These are phyloP conservation scores for Cygnus buccinator DNA, from an alignment of 2,113 vertebrate species.

Conservation along the genomic window DNA sequence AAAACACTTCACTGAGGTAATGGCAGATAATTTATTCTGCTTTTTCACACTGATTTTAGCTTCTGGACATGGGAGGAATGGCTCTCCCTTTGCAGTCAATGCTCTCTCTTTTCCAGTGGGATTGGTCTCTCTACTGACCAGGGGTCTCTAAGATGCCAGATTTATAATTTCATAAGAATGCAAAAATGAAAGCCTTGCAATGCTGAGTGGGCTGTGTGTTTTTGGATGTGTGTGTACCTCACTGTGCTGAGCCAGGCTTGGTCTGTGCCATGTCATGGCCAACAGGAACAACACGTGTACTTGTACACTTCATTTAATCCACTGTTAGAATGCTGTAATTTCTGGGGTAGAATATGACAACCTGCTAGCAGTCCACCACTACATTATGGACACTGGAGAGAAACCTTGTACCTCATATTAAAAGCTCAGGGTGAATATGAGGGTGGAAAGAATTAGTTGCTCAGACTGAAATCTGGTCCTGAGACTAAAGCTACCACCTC, in stretches of 20 bases:
- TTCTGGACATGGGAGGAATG: conserved; percentile 12
- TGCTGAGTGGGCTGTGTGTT: neutral
- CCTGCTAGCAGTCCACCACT: neutral
- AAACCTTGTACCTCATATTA: neutral
- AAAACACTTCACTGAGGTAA: conserved; percentile 38
- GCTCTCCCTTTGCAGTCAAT: neutral
- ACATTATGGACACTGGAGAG: neutral
- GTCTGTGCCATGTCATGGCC: neutral
- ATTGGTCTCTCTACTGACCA: neutral
- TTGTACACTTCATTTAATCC: neutral
- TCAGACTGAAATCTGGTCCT: neutral
- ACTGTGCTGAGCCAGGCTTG: neutral
- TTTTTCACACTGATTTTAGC: conserved; percentile 19
- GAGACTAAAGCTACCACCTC: conserved; percentile 1
- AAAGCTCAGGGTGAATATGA: conserved; percentile 19
- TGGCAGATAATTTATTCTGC: conserved; percentile 38
- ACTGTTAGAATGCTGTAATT: neutral
- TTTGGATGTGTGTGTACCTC: neutral
- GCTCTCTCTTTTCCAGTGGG: neutral
- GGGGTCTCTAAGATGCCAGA: neutral
- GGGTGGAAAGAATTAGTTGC: conserved; percentile 4
- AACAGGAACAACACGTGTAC: neutral
- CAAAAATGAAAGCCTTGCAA: neutral
- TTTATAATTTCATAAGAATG: neutral
- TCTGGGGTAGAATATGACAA: neutral